Evolutionary conservation across 2,113 vertebrate species (phyloP), one percentile per base, ranked within the genome.

Genomic region (Strigops habroptila): DNA sequence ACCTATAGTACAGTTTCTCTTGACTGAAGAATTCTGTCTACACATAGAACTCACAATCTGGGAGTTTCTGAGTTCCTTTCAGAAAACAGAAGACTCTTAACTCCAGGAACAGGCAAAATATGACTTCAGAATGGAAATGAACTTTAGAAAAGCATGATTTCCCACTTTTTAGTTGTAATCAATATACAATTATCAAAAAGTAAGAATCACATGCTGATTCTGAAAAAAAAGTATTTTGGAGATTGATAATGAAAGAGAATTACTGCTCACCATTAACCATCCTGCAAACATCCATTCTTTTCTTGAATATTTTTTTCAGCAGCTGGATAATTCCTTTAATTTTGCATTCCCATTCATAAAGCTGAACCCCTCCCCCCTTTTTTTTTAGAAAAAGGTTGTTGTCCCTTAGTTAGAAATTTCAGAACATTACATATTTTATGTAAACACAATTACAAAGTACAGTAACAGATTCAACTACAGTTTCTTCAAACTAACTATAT

Each of bases 341-440:
- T 86, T 67, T 79, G 10, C 19, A 84, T 71, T 82, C 5, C 27
- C 4, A 55, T 39, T 71, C 19, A 12, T 28, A 57, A 84, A 93
- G 21, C 9, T 23, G 39, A 67, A 41, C 23, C 14, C 1, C 2
- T 1, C 0, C 4, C 39, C 39, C 11, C 11, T 39, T 39, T 15
- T 27, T 60, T 86, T 51, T 52, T 3, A 67, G 13, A 52, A 53
- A 92, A 77, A n/a, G 1, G 7, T 24, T 51, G 9, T 6, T 39
- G 9, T 33, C 7, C 21, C 25, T 70, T 55, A 25, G 24, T 39
- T 44, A 77, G 3, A n/a, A 62, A 89, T 35, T 89, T 37, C 31
- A 67, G 51, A 92, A 71, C 3, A 27, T 44, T 28, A 10, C 15
- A n/a, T 51, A 30, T 86, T 86, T 80, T n/a, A 86, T 37, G 14